phyloP scores from a whole-genome alignment of 2,113 vertebrate genomes.

The Eclectus roratus region DNA sequence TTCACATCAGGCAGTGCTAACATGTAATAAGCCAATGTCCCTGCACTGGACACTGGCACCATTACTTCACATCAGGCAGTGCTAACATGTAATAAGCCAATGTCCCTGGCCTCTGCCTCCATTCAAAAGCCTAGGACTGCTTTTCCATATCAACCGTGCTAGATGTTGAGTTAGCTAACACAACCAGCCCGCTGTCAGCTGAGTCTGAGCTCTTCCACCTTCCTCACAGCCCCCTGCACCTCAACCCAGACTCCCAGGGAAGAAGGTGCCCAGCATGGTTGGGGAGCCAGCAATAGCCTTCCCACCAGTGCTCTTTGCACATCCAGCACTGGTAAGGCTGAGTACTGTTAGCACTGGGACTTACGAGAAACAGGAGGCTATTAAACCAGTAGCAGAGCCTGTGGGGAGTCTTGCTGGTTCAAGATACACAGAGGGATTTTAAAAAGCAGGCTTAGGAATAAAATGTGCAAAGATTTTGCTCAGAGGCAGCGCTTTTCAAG shows the following conservation, averaged over 20 bases:
- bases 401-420: constrained; percentile 24
- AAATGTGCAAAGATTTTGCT: constrained; percentile 38
- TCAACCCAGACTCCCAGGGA: rapidly evolving
- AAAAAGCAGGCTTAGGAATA: constrained; percentile 39
- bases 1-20: background rate
- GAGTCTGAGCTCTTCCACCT: background rate
- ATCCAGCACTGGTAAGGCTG: background rate
- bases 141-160: background rate
- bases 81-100: background rate
- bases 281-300: background rate
- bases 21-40: background rate
- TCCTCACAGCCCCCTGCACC: background rate
- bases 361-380: constrained; percentile 52
- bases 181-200: rapidly evolving
- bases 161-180: background rate
- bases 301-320: background rate
- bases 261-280: background rate
- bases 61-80: background rate
- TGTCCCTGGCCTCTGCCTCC: background rate
- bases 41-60: background rate
- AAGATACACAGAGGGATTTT: constrained; percentile 44
- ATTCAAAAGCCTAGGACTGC: background rate
- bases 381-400: constrained; percentile 46
- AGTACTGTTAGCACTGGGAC: background rate
- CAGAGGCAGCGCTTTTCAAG: constrained; percentile 33